phyloP scores from a whole-genome alignment of 2,113 vertebrate species.

The Sinosuthora webbiana region DNA sequence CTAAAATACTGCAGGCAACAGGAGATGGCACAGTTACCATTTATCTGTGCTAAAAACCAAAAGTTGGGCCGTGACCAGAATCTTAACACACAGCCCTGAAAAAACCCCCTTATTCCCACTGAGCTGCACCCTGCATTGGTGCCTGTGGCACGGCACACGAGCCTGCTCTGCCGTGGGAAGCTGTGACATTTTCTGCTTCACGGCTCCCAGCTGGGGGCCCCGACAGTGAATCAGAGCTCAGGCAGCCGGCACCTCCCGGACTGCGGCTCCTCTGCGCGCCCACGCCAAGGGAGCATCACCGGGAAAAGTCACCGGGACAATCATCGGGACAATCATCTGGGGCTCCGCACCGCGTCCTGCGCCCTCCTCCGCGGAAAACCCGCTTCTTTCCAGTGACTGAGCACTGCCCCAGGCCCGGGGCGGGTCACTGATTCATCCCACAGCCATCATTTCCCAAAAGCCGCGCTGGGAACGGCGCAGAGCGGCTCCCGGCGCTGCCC shows the following conservation, averaged over 20 bases:
- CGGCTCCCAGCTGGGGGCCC: not conserved
- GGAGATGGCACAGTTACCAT: not conserved
- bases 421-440: not conserved
- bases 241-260: not conserved
- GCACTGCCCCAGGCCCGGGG: accelerated
- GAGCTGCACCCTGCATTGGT: accelerated
- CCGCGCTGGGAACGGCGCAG: not conserved
- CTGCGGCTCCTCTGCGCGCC: not conserved
- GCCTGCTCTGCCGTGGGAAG: not conserved
- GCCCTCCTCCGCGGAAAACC: not conserved
- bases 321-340: not conserved
- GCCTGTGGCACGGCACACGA: accelerated
- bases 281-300: not conserved
- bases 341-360: not conserved
- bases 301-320: not conserved
- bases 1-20: not conserved
- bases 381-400: not conserved
- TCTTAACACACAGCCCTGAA: not conserved
- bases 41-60: not conserved
- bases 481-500: not conserved
- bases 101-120: accelerated
- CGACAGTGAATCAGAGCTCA: slow-evolving; percentile 17
- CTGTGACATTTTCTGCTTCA: not conserved
- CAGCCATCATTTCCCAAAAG: not conserved
- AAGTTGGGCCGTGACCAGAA: not conserved